Conservation (phyloP, 2,113 vertebrate genomes). For the Nesoenas mayeri region DNA sequence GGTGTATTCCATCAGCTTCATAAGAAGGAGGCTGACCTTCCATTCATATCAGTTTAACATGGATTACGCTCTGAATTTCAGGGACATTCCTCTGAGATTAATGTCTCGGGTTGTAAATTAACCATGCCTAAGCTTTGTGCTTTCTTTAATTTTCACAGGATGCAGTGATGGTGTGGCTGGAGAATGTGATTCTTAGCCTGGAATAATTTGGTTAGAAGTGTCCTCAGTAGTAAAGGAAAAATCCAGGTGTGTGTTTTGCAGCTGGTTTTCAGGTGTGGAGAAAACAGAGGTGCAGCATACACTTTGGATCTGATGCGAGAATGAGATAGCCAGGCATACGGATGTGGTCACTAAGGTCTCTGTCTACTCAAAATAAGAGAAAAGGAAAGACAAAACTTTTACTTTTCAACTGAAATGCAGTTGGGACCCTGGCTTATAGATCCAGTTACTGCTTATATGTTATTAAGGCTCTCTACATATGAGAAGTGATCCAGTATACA, state of each 20-base stretch:
- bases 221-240: not conserved
- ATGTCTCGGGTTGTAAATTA: not conserved
- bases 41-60: not conserved
- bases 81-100: not conserved
- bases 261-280: not conserved
- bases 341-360: not conserved
- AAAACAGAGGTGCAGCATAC: not conserved
- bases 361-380: not conserved
- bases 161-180: not conserved
- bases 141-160: not conserved
- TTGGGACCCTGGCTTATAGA: not conserved
- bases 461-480: not conserved
- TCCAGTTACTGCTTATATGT: not conserved
- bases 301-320: not conserved
- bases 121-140: not conserved
- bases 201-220: not conserved
- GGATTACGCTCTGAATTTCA: not conserved
- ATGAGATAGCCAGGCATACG: not conserved
- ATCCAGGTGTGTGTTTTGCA: not conserved
- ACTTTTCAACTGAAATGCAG: not conserved
- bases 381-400: not conserved
- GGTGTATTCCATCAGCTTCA: not conserved
- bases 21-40: not conserved
- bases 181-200: not conserved
- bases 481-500: not conserved